Percentiles rank a stretch among this genome's conserved stretches.
Evolutionary conservation across 2,113 vertebrate species (phyloP).

Genomic region (Acinonyx jubatus): DNA sequence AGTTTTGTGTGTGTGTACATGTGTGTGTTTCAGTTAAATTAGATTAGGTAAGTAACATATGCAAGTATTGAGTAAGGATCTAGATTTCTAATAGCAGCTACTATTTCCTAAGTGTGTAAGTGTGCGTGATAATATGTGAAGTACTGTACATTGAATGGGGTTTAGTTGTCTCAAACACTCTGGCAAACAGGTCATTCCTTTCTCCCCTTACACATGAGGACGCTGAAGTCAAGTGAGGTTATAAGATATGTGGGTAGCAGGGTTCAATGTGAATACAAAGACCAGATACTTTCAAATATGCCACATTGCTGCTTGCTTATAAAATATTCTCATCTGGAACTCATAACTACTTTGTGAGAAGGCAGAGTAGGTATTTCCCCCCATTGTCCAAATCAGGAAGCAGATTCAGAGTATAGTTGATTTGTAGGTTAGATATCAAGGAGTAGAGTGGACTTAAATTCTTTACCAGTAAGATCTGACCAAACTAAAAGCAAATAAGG

Average conservation of each 20-base stretch:
- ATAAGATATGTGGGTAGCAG: not conserved
- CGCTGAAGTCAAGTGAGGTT: not conserved
- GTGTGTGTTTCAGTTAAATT: not conserved
- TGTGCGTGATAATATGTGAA: not conserved
- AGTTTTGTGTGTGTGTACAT: not conserved
- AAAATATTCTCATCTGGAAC: not conserved
- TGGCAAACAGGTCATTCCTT: not conserved
- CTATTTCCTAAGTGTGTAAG: not conserved
- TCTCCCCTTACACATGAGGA: not conserved
- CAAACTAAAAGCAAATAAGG: conserved; percentile 19
- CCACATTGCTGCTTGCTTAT: not conserved
- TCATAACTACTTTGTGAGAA: not conserved
- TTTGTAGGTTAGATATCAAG: not conserved
- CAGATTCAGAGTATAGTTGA: not conserved
- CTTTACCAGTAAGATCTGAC: not conserved
- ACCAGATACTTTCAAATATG: not conserved
- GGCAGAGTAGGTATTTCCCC: not conserved
- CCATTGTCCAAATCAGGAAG: not conserved
- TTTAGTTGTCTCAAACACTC: not conserved
- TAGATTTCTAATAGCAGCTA: conserved; percentile 13
- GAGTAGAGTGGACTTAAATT: not conserved
- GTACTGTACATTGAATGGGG: not conserved
- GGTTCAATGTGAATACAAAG: not conserved
- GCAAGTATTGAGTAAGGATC: not conserved
- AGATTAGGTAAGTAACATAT: not conserved